Evolutionary conservation across 2,888 invertebrate genomes (phyloP), one percentile per base, ranked within the genome.

Genomic region (Margaritifera margaritifera): DNA sequence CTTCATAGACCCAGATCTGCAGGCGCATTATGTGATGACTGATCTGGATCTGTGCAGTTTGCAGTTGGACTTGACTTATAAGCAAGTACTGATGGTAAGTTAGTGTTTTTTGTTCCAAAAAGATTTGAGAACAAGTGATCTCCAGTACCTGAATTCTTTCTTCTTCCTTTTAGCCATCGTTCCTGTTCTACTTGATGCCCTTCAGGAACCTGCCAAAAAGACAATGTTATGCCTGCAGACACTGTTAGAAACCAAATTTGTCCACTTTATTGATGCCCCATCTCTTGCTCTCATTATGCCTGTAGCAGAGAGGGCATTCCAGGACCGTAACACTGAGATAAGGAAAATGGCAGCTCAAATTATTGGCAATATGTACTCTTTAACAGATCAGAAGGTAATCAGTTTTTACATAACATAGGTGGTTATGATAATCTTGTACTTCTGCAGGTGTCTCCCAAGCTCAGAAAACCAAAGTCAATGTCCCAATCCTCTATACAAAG

Each of bases 311-410:
- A 92, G 99, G 79, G 98, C 99, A 18, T 99, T 99, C 91, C 95
- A 97, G 91, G 99, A 99, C 91, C 93, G 99, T 75, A 96, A 97
- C 63, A 98, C 99, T 0, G 99, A 99, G 91, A 99, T 98, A 0
- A 93, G 99, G 83, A 97, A 99, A 92, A 98, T 99, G 97, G 97
- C 99, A 1, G 98, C 98, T 4, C 98, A 99, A 91, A 99, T 99
- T 89, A 98, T 99, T 83, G 98, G 99, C 69, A 99, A 99, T 90
- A 99, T 99, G 97, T 99, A 99, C 91, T 98, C 98, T 1, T 92
- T 99, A 60, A 99, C 99, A 0, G 99, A 99, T 91, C 98, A 99
- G 90, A 99, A 99, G 89, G 91, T 91, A 67, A 57, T 51, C 19
- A 11, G 42, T 42, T 42, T 42, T 42, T 15, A 42, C 42, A 42